These are phyloP conservation scores for Ceratosolen fusciceps DNA, from an alignment of 1,140 invertebrate genomes.

Conservation along the genomic window DNA sequence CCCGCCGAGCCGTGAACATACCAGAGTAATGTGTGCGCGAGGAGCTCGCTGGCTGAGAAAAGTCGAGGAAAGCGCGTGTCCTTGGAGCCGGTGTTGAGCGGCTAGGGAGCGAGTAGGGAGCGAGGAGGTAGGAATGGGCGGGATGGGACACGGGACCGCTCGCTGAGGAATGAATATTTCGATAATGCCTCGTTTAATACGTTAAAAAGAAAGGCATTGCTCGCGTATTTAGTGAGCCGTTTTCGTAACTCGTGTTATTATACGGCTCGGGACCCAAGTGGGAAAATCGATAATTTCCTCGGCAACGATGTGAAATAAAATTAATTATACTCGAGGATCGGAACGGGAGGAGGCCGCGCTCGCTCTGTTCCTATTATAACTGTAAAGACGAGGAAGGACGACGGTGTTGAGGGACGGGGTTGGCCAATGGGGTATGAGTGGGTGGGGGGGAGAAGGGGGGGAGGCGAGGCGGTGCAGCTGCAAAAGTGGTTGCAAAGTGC, in stretches of 20 bases:
- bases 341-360: too few relatives aligned
- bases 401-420: too few relatives aligned
- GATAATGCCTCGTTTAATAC: neutral
- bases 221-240: neutral
- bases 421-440: too few relatives aligned
- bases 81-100: too few relatives aligned
- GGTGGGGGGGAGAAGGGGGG: too few relatives aligned
- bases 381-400: neutral
- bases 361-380: slow-evolving; percentile 8
- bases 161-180: neutral
- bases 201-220: neutral
- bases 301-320: slow-evolving; percentile 21
- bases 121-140: too few relatives aligned
- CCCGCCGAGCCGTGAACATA: neutral
- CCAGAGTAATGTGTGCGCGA: neutral
- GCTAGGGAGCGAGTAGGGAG: too few relatives aligned
- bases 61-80: neutral
- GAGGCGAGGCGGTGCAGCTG: too few relatives aligned
- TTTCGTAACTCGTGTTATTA: slow-evolving; percentile 9
- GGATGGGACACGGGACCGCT: neutral
- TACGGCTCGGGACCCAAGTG: neutral
- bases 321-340: slow-evolving; percentile 14
- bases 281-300: slow-evolving; percentile 24
- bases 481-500: neutral
- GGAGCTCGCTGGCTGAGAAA: neutral